phyloP scores from a whole-genome alignment of 1,140 invertebrate genomes.

The Nymphalis io region DNA sequence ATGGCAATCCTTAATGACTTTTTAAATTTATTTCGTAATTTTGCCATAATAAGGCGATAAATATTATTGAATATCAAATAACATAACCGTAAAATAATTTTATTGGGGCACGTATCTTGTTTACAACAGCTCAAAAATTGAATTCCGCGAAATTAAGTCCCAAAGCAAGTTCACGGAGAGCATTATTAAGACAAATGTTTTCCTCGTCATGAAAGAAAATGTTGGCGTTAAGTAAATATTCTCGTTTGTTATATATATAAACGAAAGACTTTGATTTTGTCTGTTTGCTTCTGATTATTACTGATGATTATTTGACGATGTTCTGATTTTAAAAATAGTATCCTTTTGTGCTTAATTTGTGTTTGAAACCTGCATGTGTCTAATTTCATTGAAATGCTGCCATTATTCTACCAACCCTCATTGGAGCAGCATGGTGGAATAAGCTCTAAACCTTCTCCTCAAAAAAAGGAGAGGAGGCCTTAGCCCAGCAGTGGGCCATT shows the following conservation, averaged over 20 bases:
- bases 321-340: no score
- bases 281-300: background rate
- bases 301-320: no score
- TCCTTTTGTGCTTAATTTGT: no score
- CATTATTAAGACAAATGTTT: slow-evolving; percentile 22
- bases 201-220: slow-evolving; percentile 22
- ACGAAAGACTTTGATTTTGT: background rate
- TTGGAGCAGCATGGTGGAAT: no score
- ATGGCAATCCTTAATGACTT: background rate
- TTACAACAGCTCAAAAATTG: background rate
- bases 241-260: background rate
- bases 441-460: no score
- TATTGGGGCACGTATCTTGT: slow-evolving; percentile 24
- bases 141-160: slow-evolving; percentile 24
- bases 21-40: background rate
- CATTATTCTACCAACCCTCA: no score
- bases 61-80: slow-evolving; percentile 32
- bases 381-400: no score
- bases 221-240: slow-evolving; percentile 15
- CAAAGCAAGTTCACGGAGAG: slow-evolving; percentile 5
- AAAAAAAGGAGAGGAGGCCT: no score
- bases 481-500: no score
- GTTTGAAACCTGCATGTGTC: no score
- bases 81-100: slow-evolving; percentile 30
- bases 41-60: slow-evolving; percentile 25